Evolutionary conservation across 2,113 vertebrate genomes (phyloP).

Genomic region (Eulemur macaco): DNA sequence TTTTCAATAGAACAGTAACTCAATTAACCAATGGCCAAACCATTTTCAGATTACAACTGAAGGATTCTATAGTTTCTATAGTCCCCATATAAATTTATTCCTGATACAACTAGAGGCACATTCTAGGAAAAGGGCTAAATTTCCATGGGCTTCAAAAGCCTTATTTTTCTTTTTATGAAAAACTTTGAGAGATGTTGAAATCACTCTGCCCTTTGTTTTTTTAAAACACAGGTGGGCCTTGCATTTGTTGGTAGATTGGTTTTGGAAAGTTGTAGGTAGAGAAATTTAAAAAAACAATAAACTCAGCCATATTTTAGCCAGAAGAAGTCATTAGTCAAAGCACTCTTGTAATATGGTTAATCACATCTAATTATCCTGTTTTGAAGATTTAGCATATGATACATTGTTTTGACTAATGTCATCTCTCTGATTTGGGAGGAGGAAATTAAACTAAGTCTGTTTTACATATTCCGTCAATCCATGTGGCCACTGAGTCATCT

Average conservation of each 20-base stretch:
- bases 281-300: background rate
- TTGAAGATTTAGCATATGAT: rapidly evolving
- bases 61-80: background rate
- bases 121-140: background rate
- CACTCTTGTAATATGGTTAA: background rate
- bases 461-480: no score
- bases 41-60: background rate
- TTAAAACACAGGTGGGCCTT: background rate
- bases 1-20: background rate
- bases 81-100: background rate
- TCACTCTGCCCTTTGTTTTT: background rate
- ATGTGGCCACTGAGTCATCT: rapidly evolving
- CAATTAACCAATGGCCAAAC: conserved; percentile 22
- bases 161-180: background rate
- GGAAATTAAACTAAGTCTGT: background rate
- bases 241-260: background rate
- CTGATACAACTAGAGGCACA: background rate
- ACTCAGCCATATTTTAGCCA: background rate
- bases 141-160: background rate
- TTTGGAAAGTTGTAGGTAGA: background rate
- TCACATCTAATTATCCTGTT: background rate
- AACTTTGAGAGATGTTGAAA: background rate
- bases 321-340: background rate
- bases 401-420: rapidly evolving
- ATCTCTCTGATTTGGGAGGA: background rate